A percentile compares a stretch with the other conserved stretches of the same genome.
Conservation (phyloP, 2,797 vertebrate genomes). For the Cuculus canorus region DNA sequence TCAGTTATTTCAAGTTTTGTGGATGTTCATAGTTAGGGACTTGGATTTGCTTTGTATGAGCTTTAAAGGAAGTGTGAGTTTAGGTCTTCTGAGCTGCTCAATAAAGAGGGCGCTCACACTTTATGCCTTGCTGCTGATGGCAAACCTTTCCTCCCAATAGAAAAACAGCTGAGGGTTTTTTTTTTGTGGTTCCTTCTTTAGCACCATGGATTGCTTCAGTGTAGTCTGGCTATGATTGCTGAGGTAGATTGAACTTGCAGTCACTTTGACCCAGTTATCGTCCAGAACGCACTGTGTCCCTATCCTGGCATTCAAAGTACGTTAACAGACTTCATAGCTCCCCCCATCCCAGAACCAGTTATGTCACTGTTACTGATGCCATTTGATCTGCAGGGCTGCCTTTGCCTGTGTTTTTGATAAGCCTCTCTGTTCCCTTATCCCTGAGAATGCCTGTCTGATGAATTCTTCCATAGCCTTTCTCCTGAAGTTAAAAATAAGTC, state of each 20-base stretch:
- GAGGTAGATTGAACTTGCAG: background rate
- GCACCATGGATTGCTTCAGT: background rate
- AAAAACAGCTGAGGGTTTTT: background rate
- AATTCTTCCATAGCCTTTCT: background rate
- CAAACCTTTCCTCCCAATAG: background rate
- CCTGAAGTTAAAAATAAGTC: background rate
- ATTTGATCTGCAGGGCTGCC: background rate
- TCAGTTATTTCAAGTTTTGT: background rate
- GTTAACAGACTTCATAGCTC: background rate
- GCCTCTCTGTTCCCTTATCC: background rate
- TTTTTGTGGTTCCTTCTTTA: background rate
- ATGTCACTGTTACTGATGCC: background rate
- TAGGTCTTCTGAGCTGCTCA: background rate
- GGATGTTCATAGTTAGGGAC: background rate
- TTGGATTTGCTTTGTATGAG: background rate
- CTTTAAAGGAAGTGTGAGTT: background rate
- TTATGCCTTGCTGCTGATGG: background rate
- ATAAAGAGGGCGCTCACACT: fast-evolving
- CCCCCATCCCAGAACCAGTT: background rate
- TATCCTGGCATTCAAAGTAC: background rate
- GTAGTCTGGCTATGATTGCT: background rate
- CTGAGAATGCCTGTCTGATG: background rate
- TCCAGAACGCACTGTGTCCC: background rate
- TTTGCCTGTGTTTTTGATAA: background rate
- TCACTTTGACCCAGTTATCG: background rate